A percentile compares a stretch with the other conserved stretches of the same genome.
Conservation (phyloP, 2,888 invertebrate species). For the Clistopyga incitator region DNA sequence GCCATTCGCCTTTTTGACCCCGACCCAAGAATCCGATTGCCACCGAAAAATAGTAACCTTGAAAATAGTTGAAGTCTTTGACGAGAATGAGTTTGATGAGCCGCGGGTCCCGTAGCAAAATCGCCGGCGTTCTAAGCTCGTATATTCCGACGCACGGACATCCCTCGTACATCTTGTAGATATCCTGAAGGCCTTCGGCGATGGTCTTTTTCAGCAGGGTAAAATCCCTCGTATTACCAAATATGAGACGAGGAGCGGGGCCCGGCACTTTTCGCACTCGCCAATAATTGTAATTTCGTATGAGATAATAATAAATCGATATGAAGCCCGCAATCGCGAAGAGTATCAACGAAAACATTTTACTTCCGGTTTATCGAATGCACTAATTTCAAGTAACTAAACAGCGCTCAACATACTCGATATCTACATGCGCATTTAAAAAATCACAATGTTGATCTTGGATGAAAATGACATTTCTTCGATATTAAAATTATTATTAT, state of each 20-base stretch:
- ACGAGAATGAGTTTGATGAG: slow-evolving; percentile 76
- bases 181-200: slow-evolving; percentile 67
- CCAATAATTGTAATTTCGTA: slow-evolving; percentile 80
- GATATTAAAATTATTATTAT: too few relatives aligned
- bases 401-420: background rate
- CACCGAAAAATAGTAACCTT: slow-evolving; percentile 59
- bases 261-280: slow-evolving; percentile 76
- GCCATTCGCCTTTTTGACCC: too few relatives aligned
- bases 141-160: slow-evolving; percentile 72
- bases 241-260: slow-evolving; percentile 76
- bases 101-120: slow-evolving; percentile 75
- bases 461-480: background rate
- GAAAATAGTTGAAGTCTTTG: slow-evolving; percentile 78
- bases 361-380: background rate
- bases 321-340: slow-evolving; percentile 27
- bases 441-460: background rate
- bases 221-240: slow-evolving; percentile 80
- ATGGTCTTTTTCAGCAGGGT: slow-evolving; percentile 70
- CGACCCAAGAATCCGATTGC: background rate
- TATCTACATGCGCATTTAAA: too few relatives aligned
- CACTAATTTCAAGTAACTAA: background rate
- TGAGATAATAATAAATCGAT: slow-evolving; percentile 69
- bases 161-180: slow-evolving; percentile 73
- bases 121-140: slow-evolving; percentile 74
- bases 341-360: slow-evolving; percentile 52